Base-by-base conservation (phyloP, 2,888 invertebrate species). In the Lasioglossum pauxillum region DNA sequence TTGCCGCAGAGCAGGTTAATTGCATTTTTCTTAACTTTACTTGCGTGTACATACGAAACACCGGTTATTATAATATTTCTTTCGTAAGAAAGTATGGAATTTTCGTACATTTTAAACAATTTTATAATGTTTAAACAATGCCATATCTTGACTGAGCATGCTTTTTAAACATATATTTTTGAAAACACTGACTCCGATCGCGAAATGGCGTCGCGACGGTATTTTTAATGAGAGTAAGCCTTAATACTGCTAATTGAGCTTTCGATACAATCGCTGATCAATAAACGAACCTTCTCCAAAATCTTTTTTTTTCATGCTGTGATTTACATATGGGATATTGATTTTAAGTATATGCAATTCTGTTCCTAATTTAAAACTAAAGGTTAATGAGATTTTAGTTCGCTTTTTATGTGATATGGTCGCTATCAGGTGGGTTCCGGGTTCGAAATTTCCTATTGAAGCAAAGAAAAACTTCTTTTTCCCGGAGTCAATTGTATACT, bases 201-300 rank as follows among this genome's bases (percentile, higher is more conserved):
- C 57, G 35, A 69, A 77, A 77, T 57, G 16, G 16, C 74, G 74
- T 76, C 44, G 2, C 1, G 23, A 69, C 73, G 46, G 46, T 74
- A 69, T 38, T 69, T 53, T 53, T 69, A 75, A 53, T 53, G 44
- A 77, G 53, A 49, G 16, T 35, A 46, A 78, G 69, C 78, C 71
- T 84, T 84, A 38, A 78, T 84, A 84, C 41, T 49, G 46, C 74
- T 64, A 80, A 82, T 71, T 46, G 74, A 69, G 75, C 82, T 81
- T 81, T 44, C 14, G 46, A 75, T 71, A 44, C 53, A 80, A 82
- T 82, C 75, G 75, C 23, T 74, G 46, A 69, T 84, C 84, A 31
- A 74, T 76, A 57, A 77, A 74, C 44, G 38, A 57, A 82, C 16
- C 46, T 41, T 71, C 31, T 41, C n/a, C n/a, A 75, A 82, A 46